phyloP scores from a whole-genome alignment of 2,888 invertebrate genomes.

The Autographa pulchrina region DNA sequence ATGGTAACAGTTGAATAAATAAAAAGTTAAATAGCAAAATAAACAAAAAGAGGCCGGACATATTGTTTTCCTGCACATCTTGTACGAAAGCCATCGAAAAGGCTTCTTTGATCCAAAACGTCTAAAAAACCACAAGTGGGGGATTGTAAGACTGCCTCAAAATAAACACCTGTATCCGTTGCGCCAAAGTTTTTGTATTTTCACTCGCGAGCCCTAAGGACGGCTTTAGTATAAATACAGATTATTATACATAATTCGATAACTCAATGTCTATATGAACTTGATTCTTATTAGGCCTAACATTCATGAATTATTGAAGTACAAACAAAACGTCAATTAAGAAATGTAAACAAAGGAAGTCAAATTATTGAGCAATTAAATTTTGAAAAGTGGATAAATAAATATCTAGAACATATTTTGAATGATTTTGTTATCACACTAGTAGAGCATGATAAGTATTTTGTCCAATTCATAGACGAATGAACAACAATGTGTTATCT shows the following conservation, averaged over 20 bases:
- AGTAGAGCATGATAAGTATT: conserved; percentile 12
- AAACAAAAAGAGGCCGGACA: conserved; percentile 24
- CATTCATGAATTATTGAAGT: background rate
- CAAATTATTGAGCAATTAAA: background rate
- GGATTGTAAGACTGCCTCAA: conserved; percentile 75
- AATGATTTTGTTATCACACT: conserved; percentile 15
- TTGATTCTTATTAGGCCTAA: conserved; percentile 32
- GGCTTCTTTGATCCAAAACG: conserved; percentile 63
- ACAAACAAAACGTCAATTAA: background rate
- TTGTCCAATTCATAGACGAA: background rate
- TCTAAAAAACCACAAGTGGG: conserved; percentile 67
- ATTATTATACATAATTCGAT: background rate
- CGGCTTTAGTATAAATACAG: background rate
- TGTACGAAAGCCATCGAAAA: conserved; percentile 47
- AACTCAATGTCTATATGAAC: background rate
- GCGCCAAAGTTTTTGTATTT: conserved; percentile 49
- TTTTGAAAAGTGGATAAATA: background rate
- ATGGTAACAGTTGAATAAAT: background rate
- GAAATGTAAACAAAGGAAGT: background rate
- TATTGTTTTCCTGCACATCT: conserved; percentile 53
- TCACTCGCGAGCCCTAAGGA: conserved; percentile 28
- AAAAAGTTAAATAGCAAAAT: conserved; percentile 14
- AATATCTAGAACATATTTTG: conserved; percentile 4
- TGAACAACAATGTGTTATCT: background rate
- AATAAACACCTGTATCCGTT: conserved; percentile 83